These are phyloP conservation scores for Gasterosteus aculeatus DNA, from an alignment of 2,113 vertebrate species.

Conservation along the genomic window DNA sequence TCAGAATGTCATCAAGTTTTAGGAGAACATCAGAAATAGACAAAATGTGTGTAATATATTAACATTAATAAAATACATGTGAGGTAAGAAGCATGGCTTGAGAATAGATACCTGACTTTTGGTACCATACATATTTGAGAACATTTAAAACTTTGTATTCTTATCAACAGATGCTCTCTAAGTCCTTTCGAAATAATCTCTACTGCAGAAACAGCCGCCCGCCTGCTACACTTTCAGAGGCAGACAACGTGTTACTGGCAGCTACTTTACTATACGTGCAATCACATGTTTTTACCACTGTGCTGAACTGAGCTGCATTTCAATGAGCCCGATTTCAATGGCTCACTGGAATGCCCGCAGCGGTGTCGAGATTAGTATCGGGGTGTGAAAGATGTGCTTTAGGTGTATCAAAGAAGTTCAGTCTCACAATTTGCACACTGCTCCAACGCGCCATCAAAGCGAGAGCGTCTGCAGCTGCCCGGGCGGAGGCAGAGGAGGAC, in stretches of 20 bases:
- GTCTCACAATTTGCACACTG: neutral
- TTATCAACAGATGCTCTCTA: neutral
- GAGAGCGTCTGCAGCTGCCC: neutral
- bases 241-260: neutral
- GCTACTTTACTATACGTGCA: neutral
- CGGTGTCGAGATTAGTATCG: neutral
- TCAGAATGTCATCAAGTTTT: neutral
- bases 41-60: neutral
- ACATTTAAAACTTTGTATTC: neutral
- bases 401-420: constrained; percentile 6
- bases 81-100: neutral
- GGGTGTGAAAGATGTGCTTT: neutral
- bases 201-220: neutral
- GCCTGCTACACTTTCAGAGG: neutral
- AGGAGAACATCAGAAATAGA: neutral
- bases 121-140: neutral
- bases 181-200: neutral
- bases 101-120: neutral
- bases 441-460: constrained; percentile 25
- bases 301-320: constrained; percentile 31
- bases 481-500: neutral
- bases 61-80: neutral
- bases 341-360: neutral
- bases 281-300: neutral
- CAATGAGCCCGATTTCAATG: neutral